phyloP scores from a whole-genome alignment of 2,888 invertebrate species.

The Mongoloraphidia duomilia region DNA sequence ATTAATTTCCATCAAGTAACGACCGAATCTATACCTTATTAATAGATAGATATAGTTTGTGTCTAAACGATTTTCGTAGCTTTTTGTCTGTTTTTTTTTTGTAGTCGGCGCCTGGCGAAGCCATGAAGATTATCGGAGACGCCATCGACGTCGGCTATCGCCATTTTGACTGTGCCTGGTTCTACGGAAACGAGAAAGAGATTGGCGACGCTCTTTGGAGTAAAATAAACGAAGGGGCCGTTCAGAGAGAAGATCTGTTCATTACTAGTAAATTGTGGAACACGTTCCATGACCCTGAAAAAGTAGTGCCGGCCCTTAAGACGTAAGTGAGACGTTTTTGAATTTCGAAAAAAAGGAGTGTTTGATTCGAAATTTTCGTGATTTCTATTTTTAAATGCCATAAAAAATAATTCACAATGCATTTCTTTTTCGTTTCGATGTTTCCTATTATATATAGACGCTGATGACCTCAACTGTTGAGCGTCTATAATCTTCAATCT shows the following conservation, averaged over 20 bases:
- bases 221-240: conserved; percentile 48
- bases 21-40: too few species aligned
- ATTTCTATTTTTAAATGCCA: too few species aligned
- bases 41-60: not conserved
- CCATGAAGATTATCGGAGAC: conserved; percentile 51
- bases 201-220: conserved; percentile 53
- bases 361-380: too few species aligned
- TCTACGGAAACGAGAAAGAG: conserved; percentile 63
- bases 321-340: not conserved
- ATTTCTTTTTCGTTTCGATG: too few species aligned
- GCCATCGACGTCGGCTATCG: conserved; percentile 69
- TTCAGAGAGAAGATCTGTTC: conserved; percentile 57
- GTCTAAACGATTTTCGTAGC: not conserved
- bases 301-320: conserved; percentile 25
- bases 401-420: too few species aligned
- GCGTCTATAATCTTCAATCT: too few species aligned
- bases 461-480: too few species aligned
- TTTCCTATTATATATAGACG: too few species aligned
- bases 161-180: conserved; percentile 60
- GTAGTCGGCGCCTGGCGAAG: conserved; percentile 52
- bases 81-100: conserved; percentile 7
- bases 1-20: too few species aligned
- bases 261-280: conserved; percentile 79
- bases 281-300: conserved; percentile 64
- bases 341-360: too few species aligned